Percentiles rank a stretch among this genome's conserved stretches.
Conservation (phyloP, 2,113 vertebrate genomes). For the Pleuronectes platessa region DNA sequence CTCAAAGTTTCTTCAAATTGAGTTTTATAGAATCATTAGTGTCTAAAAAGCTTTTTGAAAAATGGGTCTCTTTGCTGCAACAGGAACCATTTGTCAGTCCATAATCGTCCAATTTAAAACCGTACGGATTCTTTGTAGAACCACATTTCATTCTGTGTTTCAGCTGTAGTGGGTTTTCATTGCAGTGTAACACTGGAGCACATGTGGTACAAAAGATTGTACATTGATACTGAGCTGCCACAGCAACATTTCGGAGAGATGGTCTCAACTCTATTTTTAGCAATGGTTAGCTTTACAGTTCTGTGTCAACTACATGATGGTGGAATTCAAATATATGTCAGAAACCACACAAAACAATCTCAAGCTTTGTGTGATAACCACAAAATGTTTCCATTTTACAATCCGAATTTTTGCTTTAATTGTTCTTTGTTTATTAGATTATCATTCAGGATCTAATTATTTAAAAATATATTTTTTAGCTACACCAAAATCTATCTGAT, state of each 20-base stretch:
- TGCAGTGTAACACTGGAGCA: slow-evolving; percentile 32
- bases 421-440: not conserved
- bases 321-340: slow-evolving; percentile 28
- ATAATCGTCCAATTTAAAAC: slow-evolving; percentile 38
- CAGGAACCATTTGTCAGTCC: slow-evolving; percentile 22
- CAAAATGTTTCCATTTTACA: not conserved
- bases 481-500: too few relatives aligned
- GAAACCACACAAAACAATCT: not conserved
- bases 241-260: slow-evolving; percentile 47
- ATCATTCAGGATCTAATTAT: not conserved
- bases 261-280: slow-evolving; percentile 48
- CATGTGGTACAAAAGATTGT: slow-evolving; percentile 42
- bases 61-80: not conserved
- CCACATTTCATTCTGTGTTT: slow-evolving; percentile 34
- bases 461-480: not conserved
- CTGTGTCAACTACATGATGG: slow-evolving; percentile 13
- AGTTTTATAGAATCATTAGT: not conserved
- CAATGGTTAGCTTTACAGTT: slow-evolving; percentile 18
- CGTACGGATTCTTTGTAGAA: slow-evolving; percentile 22
- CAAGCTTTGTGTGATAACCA: not conserved
- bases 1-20: not conserved
- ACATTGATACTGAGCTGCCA: slow-evolving; percentile 43
- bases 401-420: not conserved
- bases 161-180: slow-evolving; percentile 37
- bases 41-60: slow-evolving; percentile 8